Evolutionary conservation across 2,113 vertebrate genomes (phyloP), one percentile per base, ranked within the genome.

Genomic region (Anarhynchus alexandrinus): DNA sequence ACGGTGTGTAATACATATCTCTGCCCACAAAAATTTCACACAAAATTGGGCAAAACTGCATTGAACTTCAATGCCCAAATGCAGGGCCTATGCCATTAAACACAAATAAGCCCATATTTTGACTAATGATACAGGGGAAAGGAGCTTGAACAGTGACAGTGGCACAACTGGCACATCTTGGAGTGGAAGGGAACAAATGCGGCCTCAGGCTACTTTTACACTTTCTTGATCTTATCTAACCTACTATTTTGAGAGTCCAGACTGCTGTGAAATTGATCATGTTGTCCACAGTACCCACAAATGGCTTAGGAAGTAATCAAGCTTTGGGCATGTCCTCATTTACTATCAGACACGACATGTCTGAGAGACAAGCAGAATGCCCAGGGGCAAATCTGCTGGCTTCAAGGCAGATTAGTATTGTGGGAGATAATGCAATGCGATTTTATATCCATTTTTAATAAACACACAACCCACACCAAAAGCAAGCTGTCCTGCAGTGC

Each of bases 161-260:
- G 49, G 66, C 65, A 90, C 27, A 85, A 69, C 58, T 47, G 62
- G 71, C 45, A 86, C 58, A 66, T 66, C 22, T 20, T 55, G 55
- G 82, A 70, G 25, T 18, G 15, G 25, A 83, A 90, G 58, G 25
- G 90, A 96, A 93, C 82, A 88, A 86, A 49, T 0, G 1, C 0
- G 11, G 76, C 94, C 34, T 86, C 47, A 47, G 47, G 94, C 79
- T 73, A 38, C 18, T 81, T 88, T 77, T 64, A 67, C 22, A 66
- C 45, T 88, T 66, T 67, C 42, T 86, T 86, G 47, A 95, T 95
- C 58, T 86, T 93, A 96, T 93, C 90, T 71, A 34, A 83, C 54
- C 67, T 83, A 43, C 76, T 93, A 88, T 93, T 96, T 54, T 71
- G 71, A 83, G 92, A 73, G 23, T 83, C 90, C 90, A 96, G 86